Base-by-base conservation (phyloP, 2,113 vertebrate species). In the Hemiprocne comata region DNA sequence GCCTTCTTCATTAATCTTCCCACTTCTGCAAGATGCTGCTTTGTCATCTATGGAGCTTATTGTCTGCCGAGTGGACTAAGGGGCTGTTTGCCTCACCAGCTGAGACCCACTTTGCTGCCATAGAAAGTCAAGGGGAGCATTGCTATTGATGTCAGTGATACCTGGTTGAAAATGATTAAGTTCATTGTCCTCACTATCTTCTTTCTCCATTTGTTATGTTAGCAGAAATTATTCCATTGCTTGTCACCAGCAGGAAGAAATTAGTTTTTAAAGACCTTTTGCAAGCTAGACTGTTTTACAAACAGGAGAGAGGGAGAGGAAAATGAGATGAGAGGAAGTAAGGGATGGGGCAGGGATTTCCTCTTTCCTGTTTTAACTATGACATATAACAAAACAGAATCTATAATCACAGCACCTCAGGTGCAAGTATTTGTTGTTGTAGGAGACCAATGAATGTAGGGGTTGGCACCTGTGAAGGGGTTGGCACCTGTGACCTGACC, bases 331-430 rank as follows among this genome's bases (percentile, higher is more conserved):
- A 69, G 61, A 64, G 76, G 7, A 7, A 77, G 86, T 93, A 86
- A 62, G 2, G 11, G 46, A 66, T 82, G 38, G 79, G 69, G 28
- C 58, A 74, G 53, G 55, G 64, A 86, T 80, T 96, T 97, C 94
- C 95, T 96, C 31, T 87, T 96, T 95, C 79, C 93, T 94, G 79
- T 90, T 91, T 90, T 71, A 93, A 26, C 60, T 21, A 5, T 86
- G 76, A 48, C 34, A 78, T 14, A 62, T 76, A 94, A 88, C 79
- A 91, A 94, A 94, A 53, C 65, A 62, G 19, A 84, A 90, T 86
- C 67, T 34, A 33, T 83, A 60, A 71, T 91, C 64, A 61, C 21
- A 70, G 38, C 17, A 33, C 25, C 55, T 88, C 83, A 91, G 64
- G 67, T 91, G 64, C 42, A 74, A 67, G 9, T 77, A 48, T 38